A percentile compares a stretch with the other conserved stretches of the same genome.
Conservation (phyloP, 2,113 vertebrate genomes). For the Apaloderma vittatum region DNA sequence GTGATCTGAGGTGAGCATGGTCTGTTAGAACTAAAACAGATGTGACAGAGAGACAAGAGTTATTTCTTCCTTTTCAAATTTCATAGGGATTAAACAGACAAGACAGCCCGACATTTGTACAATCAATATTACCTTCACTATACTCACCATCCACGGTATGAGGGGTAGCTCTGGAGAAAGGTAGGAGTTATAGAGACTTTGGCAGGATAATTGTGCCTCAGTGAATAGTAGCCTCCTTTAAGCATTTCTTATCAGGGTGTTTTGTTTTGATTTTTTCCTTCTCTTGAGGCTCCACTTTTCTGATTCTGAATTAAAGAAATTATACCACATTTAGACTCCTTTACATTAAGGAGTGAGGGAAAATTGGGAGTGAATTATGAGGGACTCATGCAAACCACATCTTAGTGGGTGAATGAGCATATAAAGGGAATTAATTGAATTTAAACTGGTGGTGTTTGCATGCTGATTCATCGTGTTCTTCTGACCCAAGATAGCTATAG, state of each 20-base stretch:
- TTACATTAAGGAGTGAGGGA: not conserved
- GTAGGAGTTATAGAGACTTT: not conserved
- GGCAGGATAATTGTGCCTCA: not conserved
- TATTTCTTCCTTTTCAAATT: not conserved
- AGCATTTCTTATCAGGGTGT: not conserved
- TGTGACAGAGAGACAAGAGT: not conserved
- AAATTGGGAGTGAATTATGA: not conserved
- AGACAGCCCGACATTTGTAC: not conserved
- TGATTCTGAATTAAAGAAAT: not conserved
- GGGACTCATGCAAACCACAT: not conserved
- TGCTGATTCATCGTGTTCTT: constrained; percentile 57
- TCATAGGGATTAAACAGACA: not conserved
- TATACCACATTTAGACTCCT: not conserved
- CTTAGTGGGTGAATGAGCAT: not conserved
- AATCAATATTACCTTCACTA: not conserved
- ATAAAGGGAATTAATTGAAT: constrained; percentile 3
- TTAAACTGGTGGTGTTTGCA: constrained; percentile 30
- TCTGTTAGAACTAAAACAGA: not conserved
- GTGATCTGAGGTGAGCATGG: not conserved
- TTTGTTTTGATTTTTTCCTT: not conserved
- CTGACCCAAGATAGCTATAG: constrained; percentile 39
- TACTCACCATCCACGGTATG: rapidly evolving
- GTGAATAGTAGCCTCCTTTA: not conserved
- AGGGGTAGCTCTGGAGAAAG: not conserved
- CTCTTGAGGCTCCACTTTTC: not conserved